Evolutionary conservation across 2,797 vertebrate genomes (phyloP).

Genomic region (Lagocephalus sceleratus): DNA sequence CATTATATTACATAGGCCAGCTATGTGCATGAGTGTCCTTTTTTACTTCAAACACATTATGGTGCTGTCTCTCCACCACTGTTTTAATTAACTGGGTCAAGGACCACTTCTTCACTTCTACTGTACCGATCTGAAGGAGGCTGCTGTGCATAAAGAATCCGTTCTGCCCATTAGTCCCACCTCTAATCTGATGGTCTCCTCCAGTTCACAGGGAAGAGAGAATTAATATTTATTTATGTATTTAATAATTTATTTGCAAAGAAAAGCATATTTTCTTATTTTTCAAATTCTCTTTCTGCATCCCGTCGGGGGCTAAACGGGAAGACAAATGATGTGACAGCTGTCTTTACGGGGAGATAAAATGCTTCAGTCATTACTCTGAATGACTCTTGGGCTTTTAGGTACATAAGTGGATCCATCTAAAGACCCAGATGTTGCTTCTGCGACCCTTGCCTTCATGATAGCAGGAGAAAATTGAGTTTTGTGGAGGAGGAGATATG

Average conservation of each 20-base stretch:
- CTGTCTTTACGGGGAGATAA: slow-evolving; percentile 8
- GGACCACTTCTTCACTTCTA: slow-evolving; percentile 56
- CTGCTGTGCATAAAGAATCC: slow-evolving; percentile 48
- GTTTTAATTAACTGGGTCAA: slow-evolving; percentile 73
- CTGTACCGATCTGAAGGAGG: slow-evolving; percentile 44
- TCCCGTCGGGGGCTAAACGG: slow-evolving; percentile 22
- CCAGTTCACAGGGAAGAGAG: slow-evolving; percentile 22
- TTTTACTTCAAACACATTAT: slow-evolving; percentile 67
- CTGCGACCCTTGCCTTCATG: not conserved
- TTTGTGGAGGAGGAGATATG: too few relatives aligned
- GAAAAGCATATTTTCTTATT: not conserved
- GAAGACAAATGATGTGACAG: slow-evolving; percentile 21
- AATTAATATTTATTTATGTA: too few relatives aligned
- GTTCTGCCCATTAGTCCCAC: slow-evolving; percentile 27
- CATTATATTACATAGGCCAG: too few relatives aligned
- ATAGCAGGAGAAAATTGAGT: not conserved
- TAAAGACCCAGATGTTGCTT: slow-evolving; percentile 49
- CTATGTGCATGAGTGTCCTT: slow-evolving; percentile 7
- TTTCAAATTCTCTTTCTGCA: slow-evolving; percentile 6
- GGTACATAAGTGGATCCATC: slow-evolving; percentile 27
- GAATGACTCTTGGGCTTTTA: slow-evolving; percentile 25
- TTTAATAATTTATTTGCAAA: too few relatives aligned
- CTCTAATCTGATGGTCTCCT: slow-evolving; percentile 40
- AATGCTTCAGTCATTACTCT: slow-evolving; percentile 25
- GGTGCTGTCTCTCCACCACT: slow-evolving; percentile 56